These are phyloP conservation scores for Thyatira batis DNA, from an alignment of 2,888 invertebrate genomes.

Conservation along the genomic window DNA sequence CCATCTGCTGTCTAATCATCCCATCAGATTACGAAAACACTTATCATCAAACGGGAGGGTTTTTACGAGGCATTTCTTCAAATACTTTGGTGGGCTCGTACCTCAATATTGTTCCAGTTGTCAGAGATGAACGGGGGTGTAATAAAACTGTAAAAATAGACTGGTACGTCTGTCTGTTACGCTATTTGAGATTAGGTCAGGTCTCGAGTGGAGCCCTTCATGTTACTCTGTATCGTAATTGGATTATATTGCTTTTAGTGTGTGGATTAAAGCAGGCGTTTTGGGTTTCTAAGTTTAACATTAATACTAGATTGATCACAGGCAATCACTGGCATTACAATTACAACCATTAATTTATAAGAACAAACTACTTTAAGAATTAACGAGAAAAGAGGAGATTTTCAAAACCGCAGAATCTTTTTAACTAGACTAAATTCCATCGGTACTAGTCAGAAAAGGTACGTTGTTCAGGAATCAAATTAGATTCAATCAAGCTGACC, in stretches of 20 bases:
- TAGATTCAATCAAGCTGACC: not conserved
- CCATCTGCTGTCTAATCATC: not conserved
- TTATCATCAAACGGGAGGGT: not conserved
- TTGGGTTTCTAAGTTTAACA: not conserved
- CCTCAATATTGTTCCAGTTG: slow-evolving; percentile 48
- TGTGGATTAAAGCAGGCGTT: not conserved
- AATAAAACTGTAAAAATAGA: slow-evolving; percentile 40
- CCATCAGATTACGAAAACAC: not conserved
- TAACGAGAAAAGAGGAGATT: too few relatives aligned
- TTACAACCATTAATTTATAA: too few relatives aligned
- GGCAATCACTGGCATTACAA: too few relatives aligned
- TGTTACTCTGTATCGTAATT: not conserved
- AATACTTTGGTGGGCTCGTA: slow-evolving; percentile 8
- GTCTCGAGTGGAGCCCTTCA: slow-evolving; percentile 25
- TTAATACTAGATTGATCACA: too few relatives aligned
- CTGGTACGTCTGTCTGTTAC: slow-evolving; percentile 21
- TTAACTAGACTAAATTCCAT: not conserved
- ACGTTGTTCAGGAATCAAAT: not conserved
- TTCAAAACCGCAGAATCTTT: too few relatives aligned
- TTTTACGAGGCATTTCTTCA: not conserved
- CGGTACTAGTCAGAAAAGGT: not conserved
- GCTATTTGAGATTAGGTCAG: slow-evolving; percentile 31
- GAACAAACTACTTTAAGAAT: too few relatives aligned
- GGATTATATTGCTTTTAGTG: not conserved
- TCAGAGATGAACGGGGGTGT: slow-evolving; percentile 28